Base-by-base conservation (phyloP, 2,888 invertebrate species). In the Orthosia gracilis region DNA sequence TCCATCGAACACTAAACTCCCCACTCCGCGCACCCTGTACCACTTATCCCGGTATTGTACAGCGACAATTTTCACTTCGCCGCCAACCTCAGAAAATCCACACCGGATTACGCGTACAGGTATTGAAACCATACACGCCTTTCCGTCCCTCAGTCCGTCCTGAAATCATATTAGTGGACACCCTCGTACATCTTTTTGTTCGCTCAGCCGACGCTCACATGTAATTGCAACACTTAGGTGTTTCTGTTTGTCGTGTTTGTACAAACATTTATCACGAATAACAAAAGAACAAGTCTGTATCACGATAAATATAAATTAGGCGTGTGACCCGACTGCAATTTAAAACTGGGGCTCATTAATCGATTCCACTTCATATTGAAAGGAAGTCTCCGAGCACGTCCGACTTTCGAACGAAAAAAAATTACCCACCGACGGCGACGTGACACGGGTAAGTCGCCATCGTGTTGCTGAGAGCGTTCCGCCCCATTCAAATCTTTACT, bases 401-500 rank as follows among this genome's bases (percentile, higher is more conserved):
- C 90, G 90, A 92, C 90, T 92, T 92, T 91, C 87, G 82, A 91
- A 89, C 89, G 85, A 89, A 91, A 92, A 93, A 93, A 94, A 91
- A 89, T 76, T 89, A 90, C 89, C 87, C 85, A 84, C 79, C 89
- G 89, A 92, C 93, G 92, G 94, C 89, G 89, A 92, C 93, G 92
- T 94, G 93, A 93, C 92, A 90, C 89, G 86, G 85, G 91, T 92
- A 92, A 93, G 92, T 92, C 93, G 89, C 86, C 90, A 91, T 92
- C 89, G 84, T 82, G 90, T 94, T 92, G 92, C 91, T 85, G 86
- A 89, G 91, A 91, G 87, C 92, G 93, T 92, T 91, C 89, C 89
- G 86, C 82, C 85, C 89, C 90, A 93, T 94, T 91, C 92, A 95
- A 94, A 95, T 93, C 93, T 94, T 94, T 92, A 94, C 92, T 95